A percentile compares a stretch with the other conserved stretches of the same genome.
phyloP scores from a whole-genome alignment of 2,113 vertebrate species.

The Pterophyllum scalare region DNA sequence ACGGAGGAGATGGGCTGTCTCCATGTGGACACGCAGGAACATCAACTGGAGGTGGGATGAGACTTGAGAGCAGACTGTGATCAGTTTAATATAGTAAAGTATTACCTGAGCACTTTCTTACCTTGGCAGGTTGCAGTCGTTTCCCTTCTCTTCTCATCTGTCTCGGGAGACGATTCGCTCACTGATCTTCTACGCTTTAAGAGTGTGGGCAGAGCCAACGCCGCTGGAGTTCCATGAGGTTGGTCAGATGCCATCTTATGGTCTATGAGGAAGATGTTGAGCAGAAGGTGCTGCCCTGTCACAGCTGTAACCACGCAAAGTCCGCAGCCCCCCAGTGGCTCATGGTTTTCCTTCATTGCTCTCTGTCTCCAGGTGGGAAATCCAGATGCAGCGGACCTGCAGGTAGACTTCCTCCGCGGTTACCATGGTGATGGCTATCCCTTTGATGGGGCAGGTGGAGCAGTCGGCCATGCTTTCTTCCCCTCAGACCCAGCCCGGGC shows the following conservation, averaged over 20 bases:
- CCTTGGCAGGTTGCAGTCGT: conserved; percentile 69
- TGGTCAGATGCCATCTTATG: background rate
- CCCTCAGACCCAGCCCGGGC: conserved; percentile 72
- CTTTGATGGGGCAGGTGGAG: conserved; percentile 77
- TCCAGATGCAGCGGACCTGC: conserved; percentile 66
- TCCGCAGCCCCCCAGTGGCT: background rate
- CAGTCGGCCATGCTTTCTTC: conserved; percentile 77
- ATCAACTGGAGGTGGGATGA: conserved; percentile 82
- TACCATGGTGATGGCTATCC: conserved; percentile 74
- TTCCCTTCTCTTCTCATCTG: conserved; percentile 67
- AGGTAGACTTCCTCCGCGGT: conserved; percentile 73
- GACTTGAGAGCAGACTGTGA: background rate
- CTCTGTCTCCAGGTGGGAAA: conserved; percentile 64
- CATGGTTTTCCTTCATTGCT: background rate
- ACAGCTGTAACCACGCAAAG: background rate
- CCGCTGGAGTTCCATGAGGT: conserved; percentile 78
- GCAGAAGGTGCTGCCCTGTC: too few species aligned
- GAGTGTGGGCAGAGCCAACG: conserved; percentile 74
- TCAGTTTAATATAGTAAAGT: background rate
- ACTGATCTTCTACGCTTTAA: conserved; percentile 79
- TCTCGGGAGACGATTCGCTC: conserved; percentile 76
- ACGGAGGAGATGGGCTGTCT: conserved; percentile 36
- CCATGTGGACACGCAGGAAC: conserved; percentile 75
- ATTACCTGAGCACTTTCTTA: background rate
- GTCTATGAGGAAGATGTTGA: background rate